Conservation (phyloP, 2,113 vertebrate species). For the Tor tambroides region DNA sequence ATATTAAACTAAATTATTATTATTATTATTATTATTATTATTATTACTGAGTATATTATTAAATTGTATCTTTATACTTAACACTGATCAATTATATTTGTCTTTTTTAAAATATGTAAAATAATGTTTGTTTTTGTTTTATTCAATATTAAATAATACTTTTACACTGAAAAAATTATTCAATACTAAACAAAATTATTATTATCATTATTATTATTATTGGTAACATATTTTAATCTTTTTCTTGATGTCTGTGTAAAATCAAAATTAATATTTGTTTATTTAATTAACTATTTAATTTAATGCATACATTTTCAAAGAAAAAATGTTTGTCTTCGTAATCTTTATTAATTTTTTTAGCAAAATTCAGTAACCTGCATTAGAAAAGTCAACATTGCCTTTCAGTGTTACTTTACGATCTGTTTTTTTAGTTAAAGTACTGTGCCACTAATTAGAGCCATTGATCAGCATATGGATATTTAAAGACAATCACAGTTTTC, state of each 20-base stretch:
- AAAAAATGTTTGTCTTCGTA: no score
- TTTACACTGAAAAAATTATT: no score
- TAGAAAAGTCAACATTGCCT: neutral
- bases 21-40: neutral
- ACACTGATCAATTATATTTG: no score
- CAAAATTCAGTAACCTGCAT: neutral
- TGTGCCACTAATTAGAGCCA: no score
- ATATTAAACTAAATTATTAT: neutral
- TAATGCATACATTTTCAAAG: neutral
- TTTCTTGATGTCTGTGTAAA: neutral
- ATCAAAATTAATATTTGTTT: neutral
- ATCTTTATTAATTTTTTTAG: no score
- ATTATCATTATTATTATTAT: neutral
- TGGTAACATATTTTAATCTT: neutral
- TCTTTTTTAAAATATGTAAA: no score
- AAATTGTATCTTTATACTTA: no score
- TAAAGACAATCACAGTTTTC: neutral
- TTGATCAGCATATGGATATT: neutral
- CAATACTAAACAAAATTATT: neutral
- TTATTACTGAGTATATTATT: neutral
- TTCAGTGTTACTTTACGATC: neutral
- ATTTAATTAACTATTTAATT: neutral
- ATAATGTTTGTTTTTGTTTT: no score
- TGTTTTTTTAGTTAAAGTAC: neutral
- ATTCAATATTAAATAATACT: neutral